Evolutionary conservation across 2,113 vertebrate species (phyloP).

Genomic region (Myiopsitta monachus): DNA sequence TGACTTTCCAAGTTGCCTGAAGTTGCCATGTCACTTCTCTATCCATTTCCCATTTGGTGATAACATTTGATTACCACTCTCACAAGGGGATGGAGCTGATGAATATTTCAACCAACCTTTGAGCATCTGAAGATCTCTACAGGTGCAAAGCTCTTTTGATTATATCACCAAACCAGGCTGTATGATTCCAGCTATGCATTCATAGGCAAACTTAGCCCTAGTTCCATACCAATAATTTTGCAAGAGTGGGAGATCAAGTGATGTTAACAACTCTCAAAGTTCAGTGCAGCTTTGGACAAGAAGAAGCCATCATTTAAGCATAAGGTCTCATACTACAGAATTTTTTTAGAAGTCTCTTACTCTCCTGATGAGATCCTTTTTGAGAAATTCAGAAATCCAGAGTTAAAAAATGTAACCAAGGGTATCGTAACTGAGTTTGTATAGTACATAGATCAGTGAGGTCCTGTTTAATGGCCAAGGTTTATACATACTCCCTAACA

Average conservation of each 20-base stretch:
- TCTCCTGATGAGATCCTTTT: neutral
- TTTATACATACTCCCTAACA: neutral
- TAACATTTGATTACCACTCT: neutral
- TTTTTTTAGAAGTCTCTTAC: neutral
- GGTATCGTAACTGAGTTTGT: neutral
- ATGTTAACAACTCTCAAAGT: neutral
- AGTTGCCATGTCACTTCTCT: neutral
- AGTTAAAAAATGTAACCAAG: neutral
- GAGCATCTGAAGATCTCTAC: neutral
- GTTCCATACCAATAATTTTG: neutral
- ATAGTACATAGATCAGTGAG: neutral
- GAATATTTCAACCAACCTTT: neutral
- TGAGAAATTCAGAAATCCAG: neutral
- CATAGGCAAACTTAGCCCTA: neutral
- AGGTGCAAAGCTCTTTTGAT: neutral
- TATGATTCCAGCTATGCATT: neutral
- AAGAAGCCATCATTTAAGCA: neutral
- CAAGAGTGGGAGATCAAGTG: neutral
- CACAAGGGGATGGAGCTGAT: neutral
- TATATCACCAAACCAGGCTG: neutral
- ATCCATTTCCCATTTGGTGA: neutral
- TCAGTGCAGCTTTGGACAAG: neutral
- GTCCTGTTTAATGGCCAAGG: neutral
- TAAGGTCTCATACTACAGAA: neutral
- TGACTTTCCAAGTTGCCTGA: neutral